Conservation (phyloP, 1,140 invertebrate genomes). For the Latrodectus geometricus region DNA sequence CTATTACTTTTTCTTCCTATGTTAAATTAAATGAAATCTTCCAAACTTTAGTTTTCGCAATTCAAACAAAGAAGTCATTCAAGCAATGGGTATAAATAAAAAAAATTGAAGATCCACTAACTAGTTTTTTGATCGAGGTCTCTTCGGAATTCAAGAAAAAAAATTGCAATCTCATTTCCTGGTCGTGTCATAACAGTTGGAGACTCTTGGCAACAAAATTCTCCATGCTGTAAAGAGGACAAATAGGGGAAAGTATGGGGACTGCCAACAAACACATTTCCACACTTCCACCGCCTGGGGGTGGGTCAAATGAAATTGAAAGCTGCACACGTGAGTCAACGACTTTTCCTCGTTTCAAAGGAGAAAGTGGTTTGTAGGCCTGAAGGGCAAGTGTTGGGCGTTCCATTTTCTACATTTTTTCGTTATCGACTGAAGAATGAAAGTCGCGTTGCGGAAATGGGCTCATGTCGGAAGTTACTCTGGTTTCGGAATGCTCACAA, state of each 20-base stretch:
- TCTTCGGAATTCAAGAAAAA: neutral
- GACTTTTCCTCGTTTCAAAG: conserved; percentile 34
- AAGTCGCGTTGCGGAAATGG: conserved; percentile 8
- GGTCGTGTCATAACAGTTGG: neutral
- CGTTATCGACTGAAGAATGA: conserved; percentile 24
- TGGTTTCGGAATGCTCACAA: neutral
- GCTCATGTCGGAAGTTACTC: conserved; percentile 13
- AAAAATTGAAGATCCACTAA: too few relatives aligned
- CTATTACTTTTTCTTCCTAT: too few relatives aligned
- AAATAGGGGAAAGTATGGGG: conserved; percentile 14
- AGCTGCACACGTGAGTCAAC: conserved; percentile 45
- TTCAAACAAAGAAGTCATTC: too few relatives aligned
- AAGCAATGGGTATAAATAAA: too few relatives aligned
- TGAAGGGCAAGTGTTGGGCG: conserved; percentile 4
- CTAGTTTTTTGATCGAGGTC: neutral
- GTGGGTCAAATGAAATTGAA: conserved; percentile 55
- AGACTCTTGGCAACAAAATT: neutral
- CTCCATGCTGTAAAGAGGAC: conserved; percentile 30
- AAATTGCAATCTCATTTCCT: neutral
- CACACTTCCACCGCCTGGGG: conserved; percentile 44
- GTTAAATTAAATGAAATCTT: too few relatives aligned
- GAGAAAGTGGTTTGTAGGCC: conserved; percentile 21
- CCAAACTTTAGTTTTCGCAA: too few relatives aligned
- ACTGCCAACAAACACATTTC: neutral
- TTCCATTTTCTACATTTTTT: conserved; percentile 10